Base-by-base conservation (phyloP, 1,140 invertebrate genomes). In the Triops longicaudatus region DNA sequence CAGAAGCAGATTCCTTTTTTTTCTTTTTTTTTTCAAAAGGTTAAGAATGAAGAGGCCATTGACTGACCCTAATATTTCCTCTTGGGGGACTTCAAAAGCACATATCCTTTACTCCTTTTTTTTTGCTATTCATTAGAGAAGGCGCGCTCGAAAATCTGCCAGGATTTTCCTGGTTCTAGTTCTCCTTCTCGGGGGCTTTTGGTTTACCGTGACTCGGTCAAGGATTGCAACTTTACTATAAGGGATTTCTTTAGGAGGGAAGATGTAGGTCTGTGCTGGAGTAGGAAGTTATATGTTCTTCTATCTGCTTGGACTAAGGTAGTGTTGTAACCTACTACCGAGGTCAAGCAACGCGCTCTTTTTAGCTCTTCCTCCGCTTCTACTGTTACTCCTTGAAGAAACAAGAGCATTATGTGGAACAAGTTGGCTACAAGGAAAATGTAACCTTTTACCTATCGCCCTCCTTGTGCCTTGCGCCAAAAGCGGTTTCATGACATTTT, bases 131-230 rank as follows among this genome's bases (percentile, higher is more conserved):
- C 50, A 63, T 63, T 63, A 63, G 50, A 22, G 17, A 63, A 63
- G 50, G 50, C 14, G 50, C 14, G 50, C 50, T 63, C 17, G 50
- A 22, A 63, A 63, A 37, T 37, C 31, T 22, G 50, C n/a, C 50
- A 63, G 50, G 50, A 63, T 63, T 63, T 63, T 63, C 50, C 50
- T 63, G 50, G 50, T 63, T 63, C 50, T 63, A 17, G 6, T 63
- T 63, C 22, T 14, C 22, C 50, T 63, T 63, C 50, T 22, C 14
- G 14, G 50, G 3, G 17, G 14, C 22, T 17, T 22, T 63, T 63
- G 50, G 50, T 63, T 63, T 63, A n/a, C 50, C 50, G 50, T 63
- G 50, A 63, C 50, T 37, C 31, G 31, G 31, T 37, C 31, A 37
- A 37, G 31, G 31, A 37, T 37, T 37, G 31, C 31, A 37, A 37